phyloP scores from a whole-genome alignment of 2,797 vertebrate genomes.

The Echeneis naucrates region DNA sequence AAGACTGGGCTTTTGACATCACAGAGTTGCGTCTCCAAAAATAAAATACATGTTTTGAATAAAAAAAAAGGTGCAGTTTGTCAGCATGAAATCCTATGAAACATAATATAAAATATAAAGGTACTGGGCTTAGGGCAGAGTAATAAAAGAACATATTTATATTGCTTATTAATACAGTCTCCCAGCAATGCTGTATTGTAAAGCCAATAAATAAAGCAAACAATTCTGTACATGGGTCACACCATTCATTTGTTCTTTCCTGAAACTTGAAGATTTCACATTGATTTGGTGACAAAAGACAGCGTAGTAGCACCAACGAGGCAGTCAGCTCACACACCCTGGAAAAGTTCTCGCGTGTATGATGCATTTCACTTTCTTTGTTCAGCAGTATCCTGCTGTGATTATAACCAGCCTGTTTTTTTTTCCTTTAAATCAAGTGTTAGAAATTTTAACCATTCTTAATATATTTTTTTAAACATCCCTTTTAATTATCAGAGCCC shows the following conservation, averaged over 20 bases:
- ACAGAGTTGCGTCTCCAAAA: constrained; percentile 26
- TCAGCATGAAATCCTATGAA: constrained; percentile 63
- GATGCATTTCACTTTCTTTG: constrained; percentile 7
- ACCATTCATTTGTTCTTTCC: constrained; percentile 64
- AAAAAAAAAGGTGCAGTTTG: constrained; percentile 65
- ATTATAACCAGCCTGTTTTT: constrained; percentile 34
- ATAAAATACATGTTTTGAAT: constrained; percentile 45
- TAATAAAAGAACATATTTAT: constrained; percentile 69
- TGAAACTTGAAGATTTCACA: constrained; percentile 65
- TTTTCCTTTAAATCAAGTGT: constrained; percentile 24
- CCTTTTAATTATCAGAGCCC: constrained; percentile 58
- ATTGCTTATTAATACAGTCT: constrained; percentile 77
- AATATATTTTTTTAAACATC: constrained; percentile 48
- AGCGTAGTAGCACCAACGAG: constrained; percentile 68
- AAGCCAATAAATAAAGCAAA: constrained; percentile 86
- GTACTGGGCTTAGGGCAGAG: constrained; percentile 45
- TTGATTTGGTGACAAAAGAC: constrained; percentile 56
- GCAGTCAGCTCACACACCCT: constrained; percentile 45
- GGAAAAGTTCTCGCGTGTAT: constrained; percentile 29
- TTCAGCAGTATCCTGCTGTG: constrained; percentile 29
- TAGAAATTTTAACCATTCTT: constrained; percentile 19
- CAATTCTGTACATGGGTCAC: constrained; percentile 75
- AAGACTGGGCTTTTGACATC: constrained; percentile 27
- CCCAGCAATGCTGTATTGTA: constrained; percentile 73
- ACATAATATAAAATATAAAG: constrained; percentile 60